These are phyloP conservation scores for Cantharis flavilabris DNA, from an alignment of 2,888 invertebrate genomes.

Conservation along the genomic window DNA sequence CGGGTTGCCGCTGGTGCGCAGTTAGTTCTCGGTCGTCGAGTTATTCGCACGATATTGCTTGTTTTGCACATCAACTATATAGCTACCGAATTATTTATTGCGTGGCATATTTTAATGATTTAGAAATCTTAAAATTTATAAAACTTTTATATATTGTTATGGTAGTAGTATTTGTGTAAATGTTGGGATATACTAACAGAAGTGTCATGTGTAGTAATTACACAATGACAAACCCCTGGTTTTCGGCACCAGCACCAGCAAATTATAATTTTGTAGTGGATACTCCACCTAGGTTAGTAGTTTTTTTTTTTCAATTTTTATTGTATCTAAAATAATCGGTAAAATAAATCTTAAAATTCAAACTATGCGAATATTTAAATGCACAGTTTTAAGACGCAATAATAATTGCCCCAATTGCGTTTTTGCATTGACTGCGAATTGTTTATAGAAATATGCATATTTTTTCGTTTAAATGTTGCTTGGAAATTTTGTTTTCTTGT, in stretches of 20 bases:
- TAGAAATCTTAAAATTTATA: neutral
- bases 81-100: constrained; percentile 8
- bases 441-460: neutral
- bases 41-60: constrained; percentile 28
- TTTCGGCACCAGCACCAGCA: constrained; percentile 38
- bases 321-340: neutral
- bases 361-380: neutral
- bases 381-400: neutral
- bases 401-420: neutral
- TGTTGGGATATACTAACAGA: constrained; percentile 33
- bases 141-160: constrained; percentile 9
- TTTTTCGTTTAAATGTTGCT: neutral
- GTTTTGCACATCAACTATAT: constrained; percentile 12
- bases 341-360: neutral
- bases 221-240: constrained; percentile 39
- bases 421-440: neutral
- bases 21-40: constrained; percentile 36
- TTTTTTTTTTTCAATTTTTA: neutral
- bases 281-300: constrained; percentile 50
- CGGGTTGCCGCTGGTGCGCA: constrained; percentile 31
- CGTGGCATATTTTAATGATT: neutral
- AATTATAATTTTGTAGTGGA: constrained; percentile 46
- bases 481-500: neutral
- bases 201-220: constrained; percentile 34
- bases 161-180: constrained; percentile 25